Evolutionary conservation across 35 echinoderm and acorn worm species (phyloP).

Genomic region (Eucidaris tribuloides): DNA sequence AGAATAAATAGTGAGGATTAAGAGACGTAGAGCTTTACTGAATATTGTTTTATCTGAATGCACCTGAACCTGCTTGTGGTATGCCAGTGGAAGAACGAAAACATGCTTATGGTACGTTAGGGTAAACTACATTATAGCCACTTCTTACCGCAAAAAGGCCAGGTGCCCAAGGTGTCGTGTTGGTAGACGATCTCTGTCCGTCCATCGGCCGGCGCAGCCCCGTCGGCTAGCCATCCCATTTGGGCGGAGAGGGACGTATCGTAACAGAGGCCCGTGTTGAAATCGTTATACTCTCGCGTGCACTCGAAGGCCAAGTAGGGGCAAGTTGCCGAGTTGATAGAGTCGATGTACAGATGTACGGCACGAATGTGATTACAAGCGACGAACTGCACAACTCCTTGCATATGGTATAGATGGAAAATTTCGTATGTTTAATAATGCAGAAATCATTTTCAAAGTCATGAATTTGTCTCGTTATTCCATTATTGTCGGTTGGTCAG

Average conservation of each 20-base stretch:
- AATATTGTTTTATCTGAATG: no score
- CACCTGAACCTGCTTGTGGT: no score
- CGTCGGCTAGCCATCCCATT: slow-evolving; percentile 12
- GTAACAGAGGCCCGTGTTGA: neutral
- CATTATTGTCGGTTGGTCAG: no score
- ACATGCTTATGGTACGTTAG: no score
- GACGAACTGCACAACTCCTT: neutral
- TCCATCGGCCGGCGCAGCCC: neutral
- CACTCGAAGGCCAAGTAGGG: slow-evolving; percentile 5
- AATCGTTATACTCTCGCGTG: neutral
- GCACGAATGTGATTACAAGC: slow-evolving; percentile 14
- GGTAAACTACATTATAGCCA: no score
- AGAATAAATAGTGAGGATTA: no score
- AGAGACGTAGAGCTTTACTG: no score
- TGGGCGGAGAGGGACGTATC: neutral
- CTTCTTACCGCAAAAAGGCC: neutral
- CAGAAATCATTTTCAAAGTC: no score
- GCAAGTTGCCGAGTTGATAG: neutral
- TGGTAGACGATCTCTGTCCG: neutral
- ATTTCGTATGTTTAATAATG: no score
- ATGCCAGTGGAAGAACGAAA: no score
- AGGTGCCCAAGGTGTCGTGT: neutral
- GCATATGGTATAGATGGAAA: no score
- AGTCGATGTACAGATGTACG: neutral
- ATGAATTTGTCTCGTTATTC: no score